These are phyloP conservation scores for Talpa occidentalis DNA, from an alignment of 2,113 vertebrate species.

Conservation along the genomic window DNA sequence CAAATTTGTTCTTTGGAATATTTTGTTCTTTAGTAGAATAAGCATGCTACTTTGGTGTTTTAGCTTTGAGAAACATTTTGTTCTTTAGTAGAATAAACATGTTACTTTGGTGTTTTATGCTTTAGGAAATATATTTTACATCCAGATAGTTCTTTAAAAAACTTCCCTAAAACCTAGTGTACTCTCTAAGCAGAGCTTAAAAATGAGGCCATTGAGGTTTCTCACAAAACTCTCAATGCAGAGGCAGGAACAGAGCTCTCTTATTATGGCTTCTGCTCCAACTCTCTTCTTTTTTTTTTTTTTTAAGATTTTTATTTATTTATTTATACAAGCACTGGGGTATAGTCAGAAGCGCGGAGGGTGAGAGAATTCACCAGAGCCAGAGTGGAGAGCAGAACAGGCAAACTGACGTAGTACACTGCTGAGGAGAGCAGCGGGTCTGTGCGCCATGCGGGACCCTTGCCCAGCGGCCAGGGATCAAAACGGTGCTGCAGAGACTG, in stretches of 20 bases:
- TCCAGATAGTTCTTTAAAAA: neutral
- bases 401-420: too few relatives aligned
- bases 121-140: neutral
- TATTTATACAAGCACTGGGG: too few relatives aligned
- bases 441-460: too few relatives aligned
- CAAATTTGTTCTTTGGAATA: neutral
- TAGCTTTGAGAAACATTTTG: neutral
- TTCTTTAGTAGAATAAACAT: neutral
- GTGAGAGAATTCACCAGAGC: too few relatives aligned
- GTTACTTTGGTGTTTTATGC: neutral
- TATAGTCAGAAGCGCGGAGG: too few relatives aligned
- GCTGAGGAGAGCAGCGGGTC: too few relatives aligned
- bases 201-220: neutral
- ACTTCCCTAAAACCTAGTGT: neutral
- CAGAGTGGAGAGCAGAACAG: too few relatives aligned
- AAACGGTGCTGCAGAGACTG: too few relatives aligned
- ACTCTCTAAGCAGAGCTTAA: neutral
- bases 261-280: neutral
- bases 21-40: constrained; percentile 24
- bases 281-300: too few relatives aligned
- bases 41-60: neutral
- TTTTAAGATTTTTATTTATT: too few relatives aligned
- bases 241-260: neutral
- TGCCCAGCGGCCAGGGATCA: too few relatives aligned
- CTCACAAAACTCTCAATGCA: neutral